phyloP scores from a whole-genome alignment of 2,113 vertebrate genomes.

The Larimichthys polyactis region DNA sequence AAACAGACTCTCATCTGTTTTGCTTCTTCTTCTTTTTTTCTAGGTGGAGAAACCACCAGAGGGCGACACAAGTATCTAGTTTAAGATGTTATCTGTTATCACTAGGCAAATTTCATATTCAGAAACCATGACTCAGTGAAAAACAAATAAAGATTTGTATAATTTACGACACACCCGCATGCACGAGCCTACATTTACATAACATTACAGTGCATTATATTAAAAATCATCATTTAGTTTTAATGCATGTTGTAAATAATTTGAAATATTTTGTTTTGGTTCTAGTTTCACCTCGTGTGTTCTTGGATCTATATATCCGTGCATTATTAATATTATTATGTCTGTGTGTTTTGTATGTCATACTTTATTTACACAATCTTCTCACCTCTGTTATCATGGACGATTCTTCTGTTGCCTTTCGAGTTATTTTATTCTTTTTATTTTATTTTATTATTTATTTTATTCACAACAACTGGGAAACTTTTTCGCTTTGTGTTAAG shows the following conservation, averaged over 20 bases:
- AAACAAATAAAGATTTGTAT: background rate
- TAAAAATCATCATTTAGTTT: background rate
- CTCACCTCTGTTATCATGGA: too few relatives aligned
- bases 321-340: background rate
- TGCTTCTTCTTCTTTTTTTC: too few relatives aligned
- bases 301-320: background rate
- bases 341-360: background rate
- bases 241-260: background rate
- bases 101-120: background rate
- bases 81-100: background rate
- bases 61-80: conserved; percentile 9
- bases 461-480: background rate
- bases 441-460: too few relatives aligned
- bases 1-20: background rate
- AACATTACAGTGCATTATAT: background rate
- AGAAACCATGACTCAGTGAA: conserved; percentile 35
- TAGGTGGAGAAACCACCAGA: conserved; percentile 20
- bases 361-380: too few relatives aligned
- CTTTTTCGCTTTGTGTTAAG: background rate
- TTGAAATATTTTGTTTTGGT: background rate
- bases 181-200: background rate
- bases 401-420: background rate
- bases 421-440: background rate
- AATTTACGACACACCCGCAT: background rate
- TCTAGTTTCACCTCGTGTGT: background rate